These are phyloP conservation scores for Sturnira hondurensis DNA, from an alignment of 2,113 vertebrate species.

Conservation along the genomic window DNA sequence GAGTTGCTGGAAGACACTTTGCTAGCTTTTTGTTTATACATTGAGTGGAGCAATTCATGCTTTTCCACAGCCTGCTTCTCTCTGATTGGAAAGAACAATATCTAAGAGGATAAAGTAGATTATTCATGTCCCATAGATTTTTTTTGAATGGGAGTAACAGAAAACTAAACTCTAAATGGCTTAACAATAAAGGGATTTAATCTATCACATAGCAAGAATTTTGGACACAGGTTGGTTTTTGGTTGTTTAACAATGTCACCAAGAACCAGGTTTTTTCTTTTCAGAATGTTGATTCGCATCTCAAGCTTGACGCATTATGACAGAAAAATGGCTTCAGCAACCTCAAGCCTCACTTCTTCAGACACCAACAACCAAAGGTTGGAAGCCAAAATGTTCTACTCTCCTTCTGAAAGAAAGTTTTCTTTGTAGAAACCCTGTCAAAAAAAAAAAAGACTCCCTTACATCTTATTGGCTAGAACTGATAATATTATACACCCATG, in stretches of 20 bases:
- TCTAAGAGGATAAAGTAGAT: neutral
- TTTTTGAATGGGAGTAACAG: neutral
- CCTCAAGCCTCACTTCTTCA: neutral
- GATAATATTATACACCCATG: neutral
- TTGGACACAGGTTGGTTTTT: neutral
- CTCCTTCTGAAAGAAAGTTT: neutral
- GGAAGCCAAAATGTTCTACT: neutral
- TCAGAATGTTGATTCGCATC: neutral
- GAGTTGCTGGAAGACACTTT: neutral
- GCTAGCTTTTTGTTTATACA: neutral
- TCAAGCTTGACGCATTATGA: neutral
- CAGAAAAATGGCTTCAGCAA: neutral
- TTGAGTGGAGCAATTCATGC: neutral
- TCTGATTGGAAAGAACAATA: neutral
- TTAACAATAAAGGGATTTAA: neutral
- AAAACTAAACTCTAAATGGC: neutral
- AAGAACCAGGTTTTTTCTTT: neutral
- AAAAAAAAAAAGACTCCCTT: neutral
- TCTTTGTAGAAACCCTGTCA: neutral
- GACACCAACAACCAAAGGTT: neutral
- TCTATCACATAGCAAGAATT: neutral
- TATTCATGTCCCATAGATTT: neutral
- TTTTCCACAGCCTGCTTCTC: neutral
- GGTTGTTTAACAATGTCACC: neutral
- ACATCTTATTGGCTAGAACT: neutral